Evolutionary conservation across 2,797 vertebrate genomes (phyloP), one percentile per base, ranked within the genome.

Genomic region (Emys orbicularis): DNA sequence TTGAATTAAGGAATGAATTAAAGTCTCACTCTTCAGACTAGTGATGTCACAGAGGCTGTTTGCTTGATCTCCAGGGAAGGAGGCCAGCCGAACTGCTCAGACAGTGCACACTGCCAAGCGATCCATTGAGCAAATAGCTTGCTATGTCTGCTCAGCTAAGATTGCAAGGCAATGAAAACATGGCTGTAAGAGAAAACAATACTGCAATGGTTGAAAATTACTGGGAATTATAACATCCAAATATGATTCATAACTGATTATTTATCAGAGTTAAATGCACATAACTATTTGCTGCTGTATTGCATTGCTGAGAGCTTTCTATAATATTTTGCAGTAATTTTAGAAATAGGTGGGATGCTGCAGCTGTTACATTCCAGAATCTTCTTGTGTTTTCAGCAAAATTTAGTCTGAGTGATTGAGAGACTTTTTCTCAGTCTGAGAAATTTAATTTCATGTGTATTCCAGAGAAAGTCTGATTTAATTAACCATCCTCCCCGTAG

Each of bases 71-170:
- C 49, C 76, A 83, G 89, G 83, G 82, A 54, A 93, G 50, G 65
- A 0, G 0, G 57, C 50, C 76, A 85, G 89, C 81, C 65, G 86
- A 95, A 87, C 47, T 93, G 19, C 87, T 92, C 76, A 85, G 87
- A 84, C 92, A 54, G 68, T 84, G 25, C 54, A 81, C 0, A 0
- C 9, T 81, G 86, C 86, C 87, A 85, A 37, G 76, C 77, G 81
- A 90, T 95, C 89, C 80, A 53, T 84, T 91, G 88, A 88, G 89
- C 87, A 96, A 94, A 86, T 89, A 89, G 82, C 76, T 83, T 23
- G 2, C 53, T 65, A 59, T 77, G 50, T 61, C 82, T 94, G 92
- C 79, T 83, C 11, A 61, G 50, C 83, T 83, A 34, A 4, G 76
- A 80, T 29, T 85, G 92, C 76, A 61, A 52, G 79, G 72, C 79